Evolutionary conservation across 2,113 vertebrate species (phyloP).

Genomic region (Gallinago paraguaiae): DNA sequence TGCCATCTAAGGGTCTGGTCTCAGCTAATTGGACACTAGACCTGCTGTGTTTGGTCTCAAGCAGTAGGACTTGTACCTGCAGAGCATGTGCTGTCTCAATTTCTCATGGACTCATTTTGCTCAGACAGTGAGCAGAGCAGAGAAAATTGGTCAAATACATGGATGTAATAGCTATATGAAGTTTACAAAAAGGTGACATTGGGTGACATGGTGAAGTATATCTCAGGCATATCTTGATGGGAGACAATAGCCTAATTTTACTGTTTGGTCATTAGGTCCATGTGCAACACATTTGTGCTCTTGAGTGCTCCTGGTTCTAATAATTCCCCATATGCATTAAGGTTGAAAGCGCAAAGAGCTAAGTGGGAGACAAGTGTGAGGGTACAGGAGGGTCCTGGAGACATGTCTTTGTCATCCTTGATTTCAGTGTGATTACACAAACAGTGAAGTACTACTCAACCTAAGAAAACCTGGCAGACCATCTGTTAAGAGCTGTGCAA

Average conservation of each 20-base stretch:
- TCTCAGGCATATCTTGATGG: not conserved
- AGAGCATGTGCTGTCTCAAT: not conserved
- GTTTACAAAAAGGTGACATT: not conserved
- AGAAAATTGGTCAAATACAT: not conserved
- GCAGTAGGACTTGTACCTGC: not conserved
- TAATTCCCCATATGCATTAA: not conserved
- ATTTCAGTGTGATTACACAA: not conserved
- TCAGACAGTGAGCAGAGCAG: not conserved
- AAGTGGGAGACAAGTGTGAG: not conserved
- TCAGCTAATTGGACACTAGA: not conserved
- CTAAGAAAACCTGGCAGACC: not conserved
- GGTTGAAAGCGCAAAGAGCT: not conserved
- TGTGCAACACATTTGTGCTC: not conserved
- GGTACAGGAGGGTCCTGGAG: not conserved
- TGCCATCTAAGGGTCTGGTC: not conserved
- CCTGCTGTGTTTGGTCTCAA: not conserved
- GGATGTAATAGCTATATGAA: not conserved
- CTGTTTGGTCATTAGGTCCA: not conserved
- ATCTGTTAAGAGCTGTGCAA: not conserved
- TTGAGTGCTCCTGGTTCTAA: not conserved
- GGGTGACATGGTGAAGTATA: not conserved
- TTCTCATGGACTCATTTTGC: not conserved
- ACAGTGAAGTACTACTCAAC: not conserved
- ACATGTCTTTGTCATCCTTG: not conserved
- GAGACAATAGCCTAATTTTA: not conserved